These are phyloP conservation scores for Alentia gelatinosa DNA, from an alignment of 2,888 invertebrate genomes.

Conservation along the genomic window DNA sequence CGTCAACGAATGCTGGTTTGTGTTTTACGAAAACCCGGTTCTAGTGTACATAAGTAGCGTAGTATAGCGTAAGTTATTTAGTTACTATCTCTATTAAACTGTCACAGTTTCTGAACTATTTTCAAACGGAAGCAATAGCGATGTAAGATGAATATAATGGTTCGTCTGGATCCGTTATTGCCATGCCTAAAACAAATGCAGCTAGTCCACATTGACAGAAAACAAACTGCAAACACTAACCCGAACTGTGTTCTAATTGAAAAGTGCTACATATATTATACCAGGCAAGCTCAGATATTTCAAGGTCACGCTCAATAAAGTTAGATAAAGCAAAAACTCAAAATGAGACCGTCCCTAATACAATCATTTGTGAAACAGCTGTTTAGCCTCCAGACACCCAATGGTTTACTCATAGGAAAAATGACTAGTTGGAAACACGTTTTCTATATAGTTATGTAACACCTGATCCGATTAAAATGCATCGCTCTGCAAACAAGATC, in stretches of 20 bases:
- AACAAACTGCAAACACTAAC: neutral
- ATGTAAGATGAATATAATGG: no score
- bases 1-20: no score
- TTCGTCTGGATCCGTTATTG: no score
- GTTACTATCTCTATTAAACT: neutral
- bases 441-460: no score
- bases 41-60: neutral
- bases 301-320: neutral
- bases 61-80: conserved; percentile 20
- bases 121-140: no score
- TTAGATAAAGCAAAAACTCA: neutral
- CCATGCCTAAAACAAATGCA: no score
- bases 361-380: neutral
- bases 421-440: no score
- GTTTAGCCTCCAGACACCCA: no score
- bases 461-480: no score
- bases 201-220: no score
- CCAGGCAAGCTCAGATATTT: neutral
- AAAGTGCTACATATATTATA: neutral
- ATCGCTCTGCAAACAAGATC: no score
- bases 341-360: neutral
- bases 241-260: neutral
- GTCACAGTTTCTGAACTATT: neutral
- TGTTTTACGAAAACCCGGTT: neutral
- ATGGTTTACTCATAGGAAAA: no score